phyloP scores from a whole-genome alignment of 2,888 invertebrate species.

The Heliconius erato region DNA sequence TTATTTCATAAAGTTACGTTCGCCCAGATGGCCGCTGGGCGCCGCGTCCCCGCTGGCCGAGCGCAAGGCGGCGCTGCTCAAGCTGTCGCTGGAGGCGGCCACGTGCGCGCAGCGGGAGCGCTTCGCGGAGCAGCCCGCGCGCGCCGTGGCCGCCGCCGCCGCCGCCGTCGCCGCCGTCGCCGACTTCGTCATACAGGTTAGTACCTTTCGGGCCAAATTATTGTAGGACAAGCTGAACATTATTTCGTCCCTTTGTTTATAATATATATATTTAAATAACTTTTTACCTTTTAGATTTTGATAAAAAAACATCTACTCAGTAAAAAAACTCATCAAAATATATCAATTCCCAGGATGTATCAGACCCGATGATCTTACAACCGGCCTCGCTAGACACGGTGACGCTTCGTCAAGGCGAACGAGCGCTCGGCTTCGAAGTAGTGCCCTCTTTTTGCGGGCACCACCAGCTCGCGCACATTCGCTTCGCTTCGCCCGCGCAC shows the following conservation, averaged over 20 bases:
- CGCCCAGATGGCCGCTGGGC: constrained; percentile 55
- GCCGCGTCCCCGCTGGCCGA: constrained; percentile 61
- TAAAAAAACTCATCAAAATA: too few species aligned
- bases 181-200: constrained; percentile 92
- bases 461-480: constrained; percentile 93
- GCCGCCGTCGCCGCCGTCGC: constrained; percentile 91
- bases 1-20: too few species aligned
- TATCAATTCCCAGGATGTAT: constrained; percentile 86
- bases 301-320: too few species aligned
- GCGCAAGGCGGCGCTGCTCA: constrained; percentile 88
- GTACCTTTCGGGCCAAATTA: too few species aligned
- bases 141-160: constrained; percentile 90
- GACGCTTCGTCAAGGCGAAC: constrained; percentile 93
- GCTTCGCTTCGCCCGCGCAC: constrained; percentile 96
- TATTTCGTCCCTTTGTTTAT: too few species aligned
- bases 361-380: constrained; percentile 96
- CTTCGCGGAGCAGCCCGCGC: constrained; percentile 94
- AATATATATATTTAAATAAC: too few species aligned
- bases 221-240: too few species aligned
- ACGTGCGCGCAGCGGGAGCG: constrained; percentile 96
- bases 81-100: constrained; percentile 94
- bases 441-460: constrained; percentile 93
- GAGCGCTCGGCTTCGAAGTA: constrained; percentile 96
- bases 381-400: constrained; percentile 96
- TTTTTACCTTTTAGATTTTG: too few species aligned